phyloP scores from a whole-genome alignment of 1,140 invertebrate genomes.

The Trissolcus basalis region DNA sequence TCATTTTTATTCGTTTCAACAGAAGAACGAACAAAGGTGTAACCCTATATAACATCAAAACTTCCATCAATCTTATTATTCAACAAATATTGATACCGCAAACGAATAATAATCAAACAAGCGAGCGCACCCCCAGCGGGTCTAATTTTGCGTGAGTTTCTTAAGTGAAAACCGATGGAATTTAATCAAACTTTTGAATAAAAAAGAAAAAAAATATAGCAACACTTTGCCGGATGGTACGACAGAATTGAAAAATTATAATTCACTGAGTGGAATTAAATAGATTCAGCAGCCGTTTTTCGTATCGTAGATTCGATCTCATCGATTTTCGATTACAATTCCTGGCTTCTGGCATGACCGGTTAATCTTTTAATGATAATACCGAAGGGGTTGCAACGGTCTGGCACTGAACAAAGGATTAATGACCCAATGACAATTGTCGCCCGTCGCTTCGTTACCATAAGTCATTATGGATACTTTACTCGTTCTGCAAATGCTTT shows the following conservation, averaged over 20 bases:
- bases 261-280: constrained; percentile 47
- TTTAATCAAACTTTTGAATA: constrained; percentile 33
- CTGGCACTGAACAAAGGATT: constrained; percentile 20
- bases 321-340: constrained; percentile 45
- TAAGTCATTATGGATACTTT: no score
- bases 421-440: constrained; percentile 2
- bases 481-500: constrained; percentile 6
- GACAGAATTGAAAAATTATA: constrained; percentile 36
- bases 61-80: no score
- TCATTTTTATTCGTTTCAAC: no score
- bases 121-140: no score
- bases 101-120: constrained; percentile 6
- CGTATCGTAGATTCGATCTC: constrained; percentile 8
- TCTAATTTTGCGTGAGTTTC: background rate
- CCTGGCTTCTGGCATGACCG: constrained; percentile 23
- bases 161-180: constrained; percentile 49
- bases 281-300: constrained; percentile 28
- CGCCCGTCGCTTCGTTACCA: no score
- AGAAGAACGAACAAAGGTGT: no score
- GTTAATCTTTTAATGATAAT: constrained; percentile 41
- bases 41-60: no score
- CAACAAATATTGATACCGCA: constrained; percentile 6
- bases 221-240: constrained; percentile 9
- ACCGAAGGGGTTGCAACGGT: background rate
- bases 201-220: background rate